Evolutionary conservation across 2,797 vertebrate species (phyloP), one percentile per base, ranked within the genome.

Genomic region (Melanotaenia nigrans): DNA sequence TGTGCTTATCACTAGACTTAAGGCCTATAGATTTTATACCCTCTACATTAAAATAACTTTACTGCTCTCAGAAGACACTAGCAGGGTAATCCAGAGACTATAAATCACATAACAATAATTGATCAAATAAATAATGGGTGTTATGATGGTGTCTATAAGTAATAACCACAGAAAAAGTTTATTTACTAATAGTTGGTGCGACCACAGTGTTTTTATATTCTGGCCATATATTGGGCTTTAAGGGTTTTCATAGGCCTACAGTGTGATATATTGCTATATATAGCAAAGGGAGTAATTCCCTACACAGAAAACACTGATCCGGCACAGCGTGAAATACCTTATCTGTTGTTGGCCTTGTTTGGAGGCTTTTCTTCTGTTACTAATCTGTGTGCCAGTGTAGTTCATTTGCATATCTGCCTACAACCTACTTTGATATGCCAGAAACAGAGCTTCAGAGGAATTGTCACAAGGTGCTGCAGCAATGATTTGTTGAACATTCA

Each of bases 371-470:
- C 47, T 2, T 54, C 51, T 54, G 47, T 51, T 51, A 45, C 42
- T 45, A 7, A 51, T 51, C 47, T 51, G n/a, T 51, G 47, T 51
- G 47, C 47, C 47, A 51, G 47, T 51, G 12, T 14, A 54, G 51
- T 12, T 13, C 51, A 54, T 54, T 54, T 54, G 24, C 51, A 54
- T 54, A 14, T 54, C 12, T 54, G 51, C 51, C 51, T 54, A 54
- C 51, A 54, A 28, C 24, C 51, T 54, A 6, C 51, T 28, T 25
- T 54, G 25, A 5, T 16, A 25, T 16, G 13, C 25, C 12, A 14
- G 24, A 13, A 54, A 54, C 47, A n/a, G 16, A 20, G 45, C 45
- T 47, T 47, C 16, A 51, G n/a, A 51, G 47, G 47, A 51, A 22
- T 51, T 22, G 47, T 51, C n/a, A 51, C 47, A 51, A 22, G n/a